Evolutionary conservation across 2,797 vertebrate genomes (phyloP).

Genomic region (Todus mexicanus): DNA sequence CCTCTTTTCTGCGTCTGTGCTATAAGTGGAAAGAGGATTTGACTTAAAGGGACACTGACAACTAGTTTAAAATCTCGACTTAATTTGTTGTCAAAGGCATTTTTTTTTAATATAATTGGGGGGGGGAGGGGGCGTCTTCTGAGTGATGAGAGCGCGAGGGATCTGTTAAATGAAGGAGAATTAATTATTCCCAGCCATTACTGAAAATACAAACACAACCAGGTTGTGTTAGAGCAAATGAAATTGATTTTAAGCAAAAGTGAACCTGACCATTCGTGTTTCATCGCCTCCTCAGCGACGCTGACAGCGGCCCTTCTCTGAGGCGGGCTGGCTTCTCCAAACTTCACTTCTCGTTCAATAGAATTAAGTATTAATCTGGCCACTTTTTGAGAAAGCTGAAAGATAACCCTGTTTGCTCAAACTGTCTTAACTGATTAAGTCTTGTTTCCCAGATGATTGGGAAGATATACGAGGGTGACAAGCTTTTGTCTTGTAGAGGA

Average conservation of each 20-base stretch:
- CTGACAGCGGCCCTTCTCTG: neutral
- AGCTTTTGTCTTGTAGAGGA: neutral
- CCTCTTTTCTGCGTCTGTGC: slow-evolving; percentile 15
- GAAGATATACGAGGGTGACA: neutral
- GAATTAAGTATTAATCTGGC: slow-evolving; percentile 24
- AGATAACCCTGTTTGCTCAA: neutral
- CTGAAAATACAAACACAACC: neutral
- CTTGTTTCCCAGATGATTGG: slow-evolving; percentile 5
- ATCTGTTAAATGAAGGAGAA: slow-evolving; percentile 14
- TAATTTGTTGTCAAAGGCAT: slow-evolving; percentile 3
- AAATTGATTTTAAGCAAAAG: slow-evolving; percentile 53
- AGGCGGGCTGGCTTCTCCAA: neutral
- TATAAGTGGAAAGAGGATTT: slow-evolving; percentile 45
- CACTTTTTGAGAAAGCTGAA: neutral
- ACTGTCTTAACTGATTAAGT: slow-evolving; percentile 24
- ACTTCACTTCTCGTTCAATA: neutral
- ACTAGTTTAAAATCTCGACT: slow-evolving; percentile 16
- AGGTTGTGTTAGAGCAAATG: neutral
- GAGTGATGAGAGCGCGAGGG: neutral
- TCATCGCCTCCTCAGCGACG: accelerated
- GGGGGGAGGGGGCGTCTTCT: neutral
- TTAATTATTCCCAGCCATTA: slow-evolving; percentile 21
- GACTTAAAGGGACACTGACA: slow-evolving; percentile 40
- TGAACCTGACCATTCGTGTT: neutral
- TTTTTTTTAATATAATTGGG: slow-evolving; percentile 10